A percentile compares a stretch with the other conserved stretches of the same genome.
These are phyloP conservation scores for Linepithema humile DNA, from an alignment of 1,140 invertebrate species.

Conservation along the genomic window DNA sequence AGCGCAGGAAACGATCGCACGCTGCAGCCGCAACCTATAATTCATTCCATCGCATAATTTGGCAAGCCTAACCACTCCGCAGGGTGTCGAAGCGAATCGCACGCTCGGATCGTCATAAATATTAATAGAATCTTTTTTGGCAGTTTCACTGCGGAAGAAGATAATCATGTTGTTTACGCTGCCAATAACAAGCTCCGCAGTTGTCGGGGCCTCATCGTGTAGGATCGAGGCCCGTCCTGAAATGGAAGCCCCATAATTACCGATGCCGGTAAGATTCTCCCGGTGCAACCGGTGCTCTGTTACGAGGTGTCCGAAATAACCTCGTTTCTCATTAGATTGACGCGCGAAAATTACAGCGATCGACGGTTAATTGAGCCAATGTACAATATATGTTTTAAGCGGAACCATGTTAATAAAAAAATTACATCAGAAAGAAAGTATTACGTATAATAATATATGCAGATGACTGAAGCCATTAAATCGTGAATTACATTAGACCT, in stretches of 20 bases:
- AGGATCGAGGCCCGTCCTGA: conserved; percentile 17
- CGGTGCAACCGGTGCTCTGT: conserved; percentile 23
- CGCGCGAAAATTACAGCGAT: conserved; percentile 52
- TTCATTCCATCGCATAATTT: conserved; percentile 45
- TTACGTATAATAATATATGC: conserved; percentile 9
- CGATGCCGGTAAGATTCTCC: conserved; percentile 54
- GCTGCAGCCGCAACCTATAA: conserved; percentile 37
- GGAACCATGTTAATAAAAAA: conserved; percentile 43
- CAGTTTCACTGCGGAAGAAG: conserved; percentile 32
- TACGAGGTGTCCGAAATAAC: conserved; percentile 45
- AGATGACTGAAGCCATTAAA: not conserved
- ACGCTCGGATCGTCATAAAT: conserved; percentile 48
- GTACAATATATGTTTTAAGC: not conserved
- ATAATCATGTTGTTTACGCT: conserved; percentile 70
- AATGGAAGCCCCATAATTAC: conserved; percentile 66
- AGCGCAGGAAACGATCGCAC: conserved; percentile 39
- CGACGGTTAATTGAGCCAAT: conserved; percentile 26
- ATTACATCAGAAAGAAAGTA: conserved; percentile 13
- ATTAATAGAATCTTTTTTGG: conserved; percentile 58
- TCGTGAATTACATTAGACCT: not conserved
- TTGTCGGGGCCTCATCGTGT: not conserved
- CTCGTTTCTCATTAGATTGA: conserved; percentile 45
- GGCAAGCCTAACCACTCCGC: conserved; percentile 28
- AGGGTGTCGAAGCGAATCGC: conserved; percentile 42
- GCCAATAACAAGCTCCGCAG: conserved; percentile 61